Evolutionary conservation across 2,888 invertebrate genomes (phyloP), one percentile per base, ranked within the genome.

Genomic region (Cataglyphis altisquamis): DNA sequence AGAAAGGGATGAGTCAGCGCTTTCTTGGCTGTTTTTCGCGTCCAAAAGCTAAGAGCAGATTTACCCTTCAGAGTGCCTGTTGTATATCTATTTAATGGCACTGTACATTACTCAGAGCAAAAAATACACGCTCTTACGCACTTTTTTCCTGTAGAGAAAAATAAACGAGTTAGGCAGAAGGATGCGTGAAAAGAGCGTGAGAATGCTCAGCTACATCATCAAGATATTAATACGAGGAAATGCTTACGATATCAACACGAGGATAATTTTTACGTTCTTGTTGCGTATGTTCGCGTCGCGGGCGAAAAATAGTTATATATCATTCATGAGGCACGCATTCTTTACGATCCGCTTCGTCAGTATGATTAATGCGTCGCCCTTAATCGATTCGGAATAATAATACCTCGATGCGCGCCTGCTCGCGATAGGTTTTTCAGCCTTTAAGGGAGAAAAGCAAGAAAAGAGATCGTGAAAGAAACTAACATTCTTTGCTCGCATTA

Each of bases 361-460:
- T 73, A 89, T 91, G 91, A 91, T 91, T 91, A 91, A 91, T 91
- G 90, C 83, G 66, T 83, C 86, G 83, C 77, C 84, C 83, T 85
- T 90, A 86, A 89, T 87, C 89, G 86, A 90, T 90, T 86, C 32
- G 62, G 77, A 88, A 88, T 90, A 88, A 90, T 90, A 60, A 80
- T 80, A 70, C 60, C 36, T 60, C 18, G 18, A 32, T 36, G 60
- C 25, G 1, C 25, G 25, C 70, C 70, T 80, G 70, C 60, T 70
- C 70, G 78, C 45, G 60, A 45, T 48, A 62, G 68, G 25, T 70
- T 62, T 80, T 80, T 48, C 32, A 68, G 32, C 68, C 39, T 39
- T 5, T 15, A 60, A 45, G 5, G 25, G 25, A 25, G 25, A 25
- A 60, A n/a, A 12, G 10, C 12, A 25, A 45, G 36, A 21, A 60